Base-by-base conservation (phyloP, 1,140 invertebrate species). In the Drosophila sp. region DNA sequence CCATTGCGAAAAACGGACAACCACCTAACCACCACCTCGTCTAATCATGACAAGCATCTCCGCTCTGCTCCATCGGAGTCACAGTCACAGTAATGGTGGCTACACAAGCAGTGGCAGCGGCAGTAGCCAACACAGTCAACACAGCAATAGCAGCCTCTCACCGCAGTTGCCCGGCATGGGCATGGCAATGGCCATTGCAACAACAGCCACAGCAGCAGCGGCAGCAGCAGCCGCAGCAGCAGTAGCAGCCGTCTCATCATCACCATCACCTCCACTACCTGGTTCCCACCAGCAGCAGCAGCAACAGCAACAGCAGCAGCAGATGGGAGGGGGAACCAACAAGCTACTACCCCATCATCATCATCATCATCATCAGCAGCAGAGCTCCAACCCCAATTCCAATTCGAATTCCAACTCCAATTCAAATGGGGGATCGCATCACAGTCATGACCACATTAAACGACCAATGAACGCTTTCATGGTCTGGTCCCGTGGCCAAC, bases 401-500 rank as follows among this genome's bases (percentile, higher is more conserved):
- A 61, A 11, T 44, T 25, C 41, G 25, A 72, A 50, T 33, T 38
- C 60, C 58, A 64, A 35, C 56, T 66, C 60, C 55, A 79, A 47
- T 60, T 29, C 66, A 3, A 76, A 58, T 69, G 17, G 25, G 41
- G 75, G 69, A 57, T 58, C 76, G 50, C 80, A 80, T 80, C 74
- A 77, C 66, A 73, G 66, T 65, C 40, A 87, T 81, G 96, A 96
- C 90, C 96, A 97, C 82, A 97, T 98, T 73, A 97, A 97, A 91
- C 93, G 97, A 75, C 97, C 97, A 5, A 98, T 98, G 97, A 98
- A 98, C 92, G 97, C 97, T 3, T 98, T 98, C 91, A 98, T 98
- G 97, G 97, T 98, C 25, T 98, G 97, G 97, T 98, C 97, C 1
- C 92, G 97, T 54, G 96, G 96, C 30, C 97, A 98, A 89, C 92